Base-by-base conservation (phyloP, 2,888 invertebrate genomes). In the Ceratothoa steindachneri region DNA sequence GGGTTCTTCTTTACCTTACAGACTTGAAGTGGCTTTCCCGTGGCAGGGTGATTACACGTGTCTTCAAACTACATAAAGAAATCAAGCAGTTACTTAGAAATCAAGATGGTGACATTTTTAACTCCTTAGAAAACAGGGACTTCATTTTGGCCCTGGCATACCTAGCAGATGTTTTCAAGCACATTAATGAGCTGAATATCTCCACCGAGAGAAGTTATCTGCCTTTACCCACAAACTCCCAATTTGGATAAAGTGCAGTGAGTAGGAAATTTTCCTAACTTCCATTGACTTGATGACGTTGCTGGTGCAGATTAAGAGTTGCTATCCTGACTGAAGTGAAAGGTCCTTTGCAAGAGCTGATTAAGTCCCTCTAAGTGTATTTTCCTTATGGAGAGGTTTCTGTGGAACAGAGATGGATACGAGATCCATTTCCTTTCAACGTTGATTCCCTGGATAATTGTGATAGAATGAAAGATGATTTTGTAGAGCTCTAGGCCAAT, bases 381-480 rank as follows among this genome's bases (percentile, higher is more conserved):
- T 60, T 60, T n/a, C 9, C 19, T 7, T 19, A 9, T n/a, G 60
- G 24, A 60, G n/a, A 60, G 5, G 9, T 22, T n/a, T n/a, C 5
- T 5, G 60, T 41, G 41, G 71, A 7, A 71, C 65, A 66, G 24
- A 41, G 71, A 31, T 71, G 71, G 66, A 71, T 66, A 19, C 41
- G 55, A 66, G 66, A 71, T 65, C 66, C 71, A 71, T 66, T 66
- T 65, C 4, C 65, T 24, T 51, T 66, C 66, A 41, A 24, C 51
- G 28, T 41, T 5, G 65, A 71, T 65, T 65, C 27, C 19, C 64
- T 65, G 65, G 71, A 66, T 65, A 65, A 65, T 71, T 51, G 28
- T 65, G 66, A 71, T 41, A 65, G 31, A 9, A 71, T 71, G 71
- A 65, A 41, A 27, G 66, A 71, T 71, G 71, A 71, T 71, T 66